Evolutionary conservation across 2,113 vertebrate species (phyloP).

Genomic region (Raphicerus campestris): DNA sequence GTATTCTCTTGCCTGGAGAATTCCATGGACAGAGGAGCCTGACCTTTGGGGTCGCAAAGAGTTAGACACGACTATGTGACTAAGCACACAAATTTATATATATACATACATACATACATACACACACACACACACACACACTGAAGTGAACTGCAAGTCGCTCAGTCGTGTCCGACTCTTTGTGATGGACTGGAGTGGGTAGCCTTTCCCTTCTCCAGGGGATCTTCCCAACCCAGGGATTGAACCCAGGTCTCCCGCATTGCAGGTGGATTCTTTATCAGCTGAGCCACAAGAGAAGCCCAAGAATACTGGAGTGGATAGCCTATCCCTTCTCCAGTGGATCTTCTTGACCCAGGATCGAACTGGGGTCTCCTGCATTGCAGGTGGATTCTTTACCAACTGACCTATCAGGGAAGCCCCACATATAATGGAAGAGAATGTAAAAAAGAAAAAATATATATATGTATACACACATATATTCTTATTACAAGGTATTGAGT

Average conservation of each 20-base stretch:
- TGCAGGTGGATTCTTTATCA: background rate
- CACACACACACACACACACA: background rate
- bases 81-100: background rate
- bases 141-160: background rate
- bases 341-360: background rate
- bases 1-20: background rate
- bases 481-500: background rate
- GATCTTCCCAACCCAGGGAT: background rate
- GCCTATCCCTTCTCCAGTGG: background rate
- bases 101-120: too few relatives aligned
- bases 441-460: background rate
- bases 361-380: background rate
- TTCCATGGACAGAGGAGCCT: background rate
- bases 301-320: background rate
- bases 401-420: background rate
- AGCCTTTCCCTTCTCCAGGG: background rate
- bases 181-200: background rate
- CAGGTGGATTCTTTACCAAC: background rate
- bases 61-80: background rate
- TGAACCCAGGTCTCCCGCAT: background rate
- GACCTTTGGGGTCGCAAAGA: background rate
- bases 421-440: background rate
- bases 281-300: background rate
- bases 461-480: background rate
- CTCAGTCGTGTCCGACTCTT: fast-evolving